These are phyloP conservation scores for Armadillidium nasatum DNA, from an alignment of 1,140 invertebrate species.

Conservation along the genomic window DNA sequence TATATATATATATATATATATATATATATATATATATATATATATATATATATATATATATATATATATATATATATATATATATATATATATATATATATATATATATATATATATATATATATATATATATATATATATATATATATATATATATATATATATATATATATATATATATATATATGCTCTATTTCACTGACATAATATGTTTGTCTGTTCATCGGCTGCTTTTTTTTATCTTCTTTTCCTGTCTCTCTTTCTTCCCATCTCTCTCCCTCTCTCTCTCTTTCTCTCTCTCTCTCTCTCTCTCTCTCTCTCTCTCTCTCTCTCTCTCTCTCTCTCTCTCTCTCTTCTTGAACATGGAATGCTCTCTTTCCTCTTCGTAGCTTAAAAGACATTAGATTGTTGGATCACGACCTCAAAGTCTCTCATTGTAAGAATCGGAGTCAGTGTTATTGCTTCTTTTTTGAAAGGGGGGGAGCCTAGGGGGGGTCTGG, in stretches of 20 bases:
- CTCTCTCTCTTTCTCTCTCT: neutral
- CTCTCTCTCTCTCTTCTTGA: neutral
- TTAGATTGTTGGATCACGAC: neutral
- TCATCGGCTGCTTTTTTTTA: neutral
- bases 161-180: no score
- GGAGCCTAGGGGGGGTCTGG: no score
- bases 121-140: no score
- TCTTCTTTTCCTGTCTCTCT: neutral
- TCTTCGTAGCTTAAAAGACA: constrained; percentile 8
- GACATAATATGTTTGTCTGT: no score
- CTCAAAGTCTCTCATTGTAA: constrained; percentile 4
- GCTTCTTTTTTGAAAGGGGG: constrained; percentile 9
- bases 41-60: no score
- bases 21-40: no score
- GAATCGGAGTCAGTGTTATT: constrained; percentile 7
- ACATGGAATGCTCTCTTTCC: neutral
- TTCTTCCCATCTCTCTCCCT: neutral
- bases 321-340: neutral
- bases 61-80: no score
- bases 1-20: no score
- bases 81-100: no score
- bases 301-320: neutral
- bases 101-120: no score
- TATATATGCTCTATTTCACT: no score
- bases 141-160: no score